Conservation (phyloP, 2,113 vertebrate species). For the Machaerirhynchus nigripectus region DNA sequence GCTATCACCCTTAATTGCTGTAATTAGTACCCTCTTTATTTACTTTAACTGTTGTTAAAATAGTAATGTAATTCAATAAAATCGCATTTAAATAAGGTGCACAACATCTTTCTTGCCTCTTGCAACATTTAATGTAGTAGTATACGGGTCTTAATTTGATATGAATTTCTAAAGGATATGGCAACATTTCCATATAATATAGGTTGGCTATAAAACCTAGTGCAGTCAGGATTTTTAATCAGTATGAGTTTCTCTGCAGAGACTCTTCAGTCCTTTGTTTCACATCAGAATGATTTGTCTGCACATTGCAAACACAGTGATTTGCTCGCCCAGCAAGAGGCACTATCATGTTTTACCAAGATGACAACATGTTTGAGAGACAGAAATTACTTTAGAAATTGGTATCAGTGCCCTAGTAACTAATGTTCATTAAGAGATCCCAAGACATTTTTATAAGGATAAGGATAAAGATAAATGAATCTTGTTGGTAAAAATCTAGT, state of each 20-base stretch:
- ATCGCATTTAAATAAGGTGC: not conserved
- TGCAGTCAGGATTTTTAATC: not conserved
- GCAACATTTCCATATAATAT: not conserved
- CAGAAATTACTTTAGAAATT: not conserved
- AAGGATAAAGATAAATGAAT: not conserved
- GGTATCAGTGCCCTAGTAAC: not conserved
- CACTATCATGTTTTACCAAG: not conserved
- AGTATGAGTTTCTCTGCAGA: not conserved
- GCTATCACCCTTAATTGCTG: not conserved
- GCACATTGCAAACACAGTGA: not conserved
- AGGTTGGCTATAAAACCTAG: not conserved
- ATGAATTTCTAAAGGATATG: not conserved
- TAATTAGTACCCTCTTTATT: not conserved
- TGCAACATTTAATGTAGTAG: not conserved
- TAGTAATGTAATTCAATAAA: not conserved
- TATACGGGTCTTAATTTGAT: not conserved
- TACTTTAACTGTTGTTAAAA: not conserved
- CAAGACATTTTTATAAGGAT: not conserved
- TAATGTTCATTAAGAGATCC: not conserved
- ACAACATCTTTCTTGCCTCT: not conserved
- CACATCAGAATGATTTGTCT: not conserved
- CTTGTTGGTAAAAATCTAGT: not conserved
- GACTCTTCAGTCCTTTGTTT: not conserved
- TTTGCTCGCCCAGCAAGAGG: not conserved
- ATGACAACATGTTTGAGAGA: not conserved